Conservation (phyloP, 37 sponge, comb jelly and placozoan genomes). For the Geodia barretti region DNA sequence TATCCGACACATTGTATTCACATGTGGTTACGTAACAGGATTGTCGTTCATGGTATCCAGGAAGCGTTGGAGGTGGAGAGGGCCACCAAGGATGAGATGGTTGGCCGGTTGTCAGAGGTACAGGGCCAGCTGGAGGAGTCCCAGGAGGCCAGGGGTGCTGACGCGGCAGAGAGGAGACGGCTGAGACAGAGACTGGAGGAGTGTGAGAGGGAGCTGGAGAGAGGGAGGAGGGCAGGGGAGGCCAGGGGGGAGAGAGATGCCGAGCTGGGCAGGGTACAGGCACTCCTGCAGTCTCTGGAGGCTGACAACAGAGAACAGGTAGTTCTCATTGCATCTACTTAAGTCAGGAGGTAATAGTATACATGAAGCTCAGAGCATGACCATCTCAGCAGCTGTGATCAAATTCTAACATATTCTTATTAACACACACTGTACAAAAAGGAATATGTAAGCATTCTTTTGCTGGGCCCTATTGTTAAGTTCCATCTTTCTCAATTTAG, state of each 20-base stretch:
- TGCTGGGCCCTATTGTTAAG: too few relatives aligned
- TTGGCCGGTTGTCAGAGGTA: not conserved
- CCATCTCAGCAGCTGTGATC: too few relatives aligned
- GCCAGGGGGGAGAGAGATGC: not conserved
- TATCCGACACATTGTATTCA: too few relatives aligned
- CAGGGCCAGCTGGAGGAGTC: not conserved
- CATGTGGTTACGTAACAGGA: too few relatives aligned
- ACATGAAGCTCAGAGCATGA: too few relatives aligned
- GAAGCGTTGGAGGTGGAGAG: not conserved
- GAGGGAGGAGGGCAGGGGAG: not conserved
- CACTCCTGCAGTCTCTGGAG: conserved; percentile 6
- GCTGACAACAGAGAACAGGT: not conserved
- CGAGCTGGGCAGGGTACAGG: not conserved
- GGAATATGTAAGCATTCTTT: too few relatives aligned
- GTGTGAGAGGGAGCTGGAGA: not conserved
- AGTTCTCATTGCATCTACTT: too few relatives aligned
- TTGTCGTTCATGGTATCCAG: too few relatives aligned
- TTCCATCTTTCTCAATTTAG: too few relatives aligned
- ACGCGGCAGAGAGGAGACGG: not conserved
- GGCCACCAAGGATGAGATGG: not conserved
- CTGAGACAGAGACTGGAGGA: not conserved
- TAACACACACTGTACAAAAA: too few relatives aligned
- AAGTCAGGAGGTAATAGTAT: too few relatives aligned
- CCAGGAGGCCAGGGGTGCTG: not conserved
- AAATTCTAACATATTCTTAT: too few relatives aligned